Conservation (phyloP, 2,797 vertebrate genomes). For the Etheostoma nigrum region DNA sequence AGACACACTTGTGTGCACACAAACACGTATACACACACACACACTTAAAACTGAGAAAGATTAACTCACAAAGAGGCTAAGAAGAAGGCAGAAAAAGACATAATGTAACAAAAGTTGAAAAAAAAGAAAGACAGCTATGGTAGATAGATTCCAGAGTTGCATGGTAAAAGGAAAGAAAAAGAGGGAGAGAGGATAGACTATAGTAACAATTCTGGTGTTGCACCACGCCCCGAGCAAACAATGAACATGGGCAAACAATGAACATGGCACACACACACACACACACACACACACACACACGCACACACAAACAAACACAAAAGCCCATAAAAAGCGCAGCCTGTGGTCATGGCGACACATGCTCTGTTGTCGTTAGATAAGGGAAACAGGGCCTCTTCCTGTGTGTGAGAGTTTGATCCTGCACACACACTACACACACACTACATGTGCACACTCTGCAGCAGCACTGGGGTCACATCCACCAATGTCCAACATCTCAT, state of each 20-base stretch:
- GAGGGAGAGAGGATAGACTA: conserved; percentile 61
- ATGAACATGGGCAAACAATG: conserved; percentile 76
- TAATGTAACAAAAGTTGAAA: conserved; percentile 22
- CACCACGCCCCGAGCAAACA: conserved; percentile 84
- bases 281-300: conserved; percentile 10
- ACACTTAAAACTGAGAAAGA: background rate
- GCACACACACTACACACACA: conserved; percentile 46
- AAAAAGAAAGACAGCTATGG: background rate
- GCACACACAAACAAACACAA: conserved; percentile 44
- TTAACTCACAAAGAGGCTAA: conserved; percentile 13
- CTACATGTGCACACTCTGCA: conserved; percentile 44
- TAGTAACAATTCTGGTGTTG: conserved; percentile 79
- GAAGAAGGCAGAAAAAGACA: conserved; percentile 21
- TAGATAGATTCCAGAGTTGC: conserved; percentile 49
- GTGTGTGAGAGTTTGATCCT: conserved; percentile 78
- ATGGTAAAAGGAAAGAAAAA: conserved; percentile 39
- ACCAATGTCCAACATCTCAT: conserved; percentile 36
- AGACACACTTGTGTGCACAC: conserved; percentile 6
- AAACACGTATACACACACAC: background rate
- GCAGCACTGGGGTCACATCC: conserved; percentile 60
- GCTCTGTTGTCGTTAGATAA: conserved; percentile 85
- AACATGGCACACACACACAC: conserved; percentile 47
- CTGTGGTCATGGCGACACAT: conserved; percentile 82
- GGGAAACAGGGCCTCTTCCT: conserved; percentile 83
- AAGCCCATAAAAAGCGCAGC: conserved; percentile 81